phyloP scores from a whole-genome alignment of 1,140 invertebrate genomes.

The Lepidurus packardi region DNA sequence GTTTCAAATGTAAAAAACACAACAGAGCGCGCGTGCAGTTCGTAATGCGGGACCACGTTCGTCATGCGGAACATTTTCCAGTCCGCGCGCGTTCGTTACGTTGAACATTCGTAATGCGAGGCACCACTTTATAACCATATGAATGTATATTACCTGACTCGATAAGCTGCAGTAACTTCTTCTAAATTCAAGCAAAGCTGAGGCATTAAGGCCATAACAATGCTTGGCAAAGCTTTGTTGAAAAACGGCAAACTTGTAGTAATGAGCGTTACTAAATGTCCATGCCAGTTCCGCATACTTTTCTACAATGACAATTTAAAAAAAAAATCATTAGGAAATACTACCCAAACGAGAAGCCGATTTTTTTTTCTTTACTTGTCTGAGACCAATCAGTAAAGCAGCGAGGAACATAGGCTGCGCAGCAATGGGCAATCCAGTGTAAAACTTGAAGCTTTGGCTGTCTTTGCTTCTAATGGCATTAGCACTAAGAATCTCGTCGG shows the following conservation, averaged over 20 bases:
- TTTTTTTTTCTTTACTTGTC: slow-evolving; percentile 44
- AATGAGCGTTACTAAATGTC: slow-evolving; percentile 73
- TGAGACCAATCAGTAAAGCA: slow-evolving; percentile 70
- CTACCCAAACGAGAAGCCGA: neutral
- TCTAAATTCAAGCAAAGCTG: slow-evolving; percentile 81
- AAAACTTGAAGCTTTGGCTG: slow-evolving; percentile 30
- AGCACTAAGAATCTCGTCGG: slow-evolving; percentile 44
- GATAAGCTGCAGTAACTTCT: slow-evolving; percentile 51
- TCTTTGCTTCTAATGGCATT: slow-evolving; percentile 42
- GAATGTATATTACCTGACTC: slow-evolving; percentile 34
- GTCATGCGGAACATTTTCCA: too few species aligned
- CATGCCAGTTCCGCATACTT: slow-evolving; percentile 59
- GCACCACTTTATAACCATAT: too few species aligned
- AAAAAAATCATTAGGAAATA: neutral
- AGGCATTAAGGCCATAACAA: slow-evolving; percentile 69
- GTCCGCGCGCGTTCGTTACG: too few species aligned
- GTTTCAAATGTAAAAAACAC: too few species aligned
- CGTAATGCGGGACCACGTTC: too few species aligned
- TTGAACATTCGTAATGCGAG: too few species aligned
- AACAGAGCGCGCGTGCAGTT: too few species aligned
- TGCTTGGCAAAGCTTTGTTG: slow-evolving; percentile 63
- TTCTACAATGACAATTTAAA: neutral
- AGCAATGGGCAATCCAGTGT: slow-evolving; percentile 55
- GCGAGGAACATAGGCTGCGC: slow-evolving; percentile 82
- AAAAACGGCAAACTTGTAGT: slow-evolving; percentile 69